Conservation (phyloP, 1,140 invertebrate species). For the Drosophila kikkawai region DNA sequence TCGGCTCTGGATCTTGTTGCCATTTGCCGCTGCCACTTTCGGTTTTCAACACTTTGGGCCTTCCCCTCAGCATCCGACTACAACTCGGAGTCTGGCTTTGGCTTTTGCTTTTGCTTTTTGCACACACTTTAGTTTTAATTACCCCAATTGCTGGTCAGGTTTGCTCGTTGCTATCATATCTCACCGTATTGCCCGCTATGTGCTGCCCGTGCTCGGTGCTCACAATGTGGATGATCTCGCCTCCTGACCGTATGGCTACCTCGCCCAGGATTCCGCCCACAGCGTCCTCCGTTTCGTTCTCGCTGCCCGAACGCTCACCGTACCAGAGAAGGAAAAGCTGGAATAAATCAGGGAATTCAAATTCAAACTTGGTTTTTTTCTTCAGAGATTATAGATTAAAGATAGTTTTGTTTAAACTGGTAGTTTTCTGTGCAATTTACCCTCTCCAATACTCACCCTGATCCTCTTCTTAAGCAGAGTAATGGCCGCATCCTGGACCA, state of each 20-base stretch:
- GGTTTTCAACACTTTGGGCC: constrained; percentile 63
- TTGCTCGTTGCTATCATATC: constrained; percentile 33
- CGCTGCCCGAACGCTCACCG: constrained; percentile 65
- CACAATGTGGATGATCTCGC: constrained; percentile 83
- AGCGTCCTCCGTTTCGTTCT: constrained; percentile 81
- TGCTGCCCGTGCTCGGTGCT: constrained; percentile 80
- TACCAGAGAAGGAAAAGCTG: constrained; percentile 65
- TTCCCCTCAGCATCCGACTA: constrained; percentile 9
- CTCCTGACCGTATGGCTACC: constrained; percentile 80
- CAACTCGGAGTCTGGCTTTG: neutral
- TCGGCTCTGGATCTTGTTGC: constrained; percentile 45
- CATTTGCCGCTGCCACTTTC: constrained; percentile 35
- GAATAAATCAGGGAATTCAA: neutral
- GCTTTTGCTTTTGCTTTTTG: constrained; percentile 2
- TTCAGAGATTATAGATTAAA: neutral
- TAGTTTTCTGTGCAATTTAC: neutral
- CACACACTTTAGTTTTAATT: constrained; percentile 75
- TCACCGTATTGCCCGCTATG: constrained; percentile 82
- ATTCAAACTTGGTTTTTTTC: neutral
- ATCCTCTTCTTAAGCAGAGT: constrained; percentile 86
- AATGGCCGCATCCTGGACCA: constrained; percentile 85
- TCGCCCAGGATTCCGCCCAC: constrained; percentile 77
- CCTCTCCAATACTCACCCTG: constrained; percentile 80
- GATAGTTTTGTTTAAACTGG: neutral
- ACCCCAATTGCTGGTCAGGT: constrained; percentile 64